Evolutionary conservation across 2,797 vertebrate species (phyloP).

Genomic region (Anableps anableps): DNA sequence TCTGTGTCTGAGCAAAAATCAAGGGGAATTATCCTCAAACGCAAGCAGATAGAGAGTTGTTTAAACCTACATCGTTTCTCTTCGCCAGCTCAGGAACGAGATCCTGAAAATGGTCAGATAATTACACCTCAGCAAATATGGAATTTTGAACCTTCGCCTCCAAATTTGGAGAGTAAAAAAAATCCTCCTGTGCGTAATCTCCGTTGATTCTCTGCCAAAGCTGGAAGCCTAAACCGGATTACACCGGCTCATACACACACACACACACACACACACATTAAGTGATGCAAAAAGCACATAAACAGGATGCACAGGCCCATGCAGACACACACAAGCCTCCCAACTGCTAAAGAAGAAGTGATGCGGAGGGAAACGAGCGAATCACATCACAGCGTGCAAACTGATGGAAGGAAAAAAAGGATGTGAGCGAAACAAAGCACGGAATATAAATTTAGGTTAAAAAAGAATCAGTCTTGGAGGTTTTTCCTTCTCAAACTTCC

Average conservation of each 20-base stretch:
- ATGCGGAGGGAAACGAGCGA: slow-evolving; percentile 35
- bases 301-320: slow-evolving; percentile 10
- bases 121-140: background rate
- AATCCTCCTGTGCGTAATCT: slow-evolving; percentile 5
- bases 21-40: slow-evolving; percentile 3
- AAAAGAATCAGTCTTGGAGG: background rate
- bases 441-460: background rate
- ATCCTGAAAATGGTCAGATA: background rate
- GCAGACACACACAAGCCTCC: slow-evolving; percentile 15
- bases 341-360: slow-evolving; percentile 41
- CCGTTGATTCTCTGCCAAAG: slow-evolving; percentile 30
- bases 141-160: background rate
- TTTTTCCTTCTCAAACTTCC: background rate
- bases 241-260: slow-evolving; percentile 44
- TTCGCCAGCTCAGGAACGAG: background rate
- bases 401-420: background rate
- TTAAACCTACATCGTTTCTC: background rate
- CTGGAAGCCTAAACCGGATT: slow-evolving; percentile 65
- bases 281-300: slow-evolving; percentile 14
- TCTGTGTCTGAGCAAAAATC: slow-evolving; percentile 26
- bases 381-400: slow-evolving; percentile 15
- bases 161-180: slow-evolving; percentile 7
- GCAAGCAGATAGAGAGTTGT: background rate
- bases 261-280: slow-evolving; percentile 1
- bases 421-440: background rate